Base-by-base conservation (phyloP, 2,113 vertebrate genomes). In the Dromiciops gliroides region DNA sequence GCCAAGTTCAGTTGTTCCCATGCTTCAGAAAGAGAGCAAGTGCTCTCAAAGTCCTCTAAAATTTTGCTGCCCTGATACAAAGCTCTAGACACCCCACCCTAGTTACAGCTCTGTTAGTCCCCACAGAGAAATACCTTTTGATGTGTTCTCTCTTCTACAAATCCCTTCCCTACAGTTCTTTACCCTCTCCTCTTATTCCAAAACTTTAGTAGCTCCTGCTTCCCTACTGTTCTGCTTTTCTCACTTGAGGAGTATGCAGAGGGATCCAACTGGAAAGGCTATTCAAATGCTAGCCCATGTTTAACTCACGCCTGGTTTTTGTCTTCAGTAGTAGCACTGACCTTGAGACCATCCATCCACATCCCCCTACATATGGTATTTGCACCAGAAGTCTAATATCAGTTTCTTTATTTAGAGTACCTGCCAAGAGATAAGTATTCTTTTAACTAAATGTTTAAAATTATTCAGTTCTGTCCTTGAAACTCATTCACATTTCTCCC, bases 341-440 rank as follows among this genome's bases (percentile, higher is more conserved):
- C 89, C 90, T 92, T 60, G 9, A 89, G 90, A 11, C n/a, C 67
- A 52, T 75, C 95, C 49, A 94, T 10, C 37, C 31, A 75, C 14
- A 83, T 83, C 96, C 94, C 49, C 67, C 3, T 92, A 96, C 25
- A 25, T 16, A 49, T 60, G 92, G 22, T 48, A 67, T 93, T 91
- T 96, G 90, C 60, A 48, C 47, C 96, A 94, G 93, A 94, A 91
- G 95, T 48, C 28, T 51, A 97, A 94, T 83, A 97, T 96, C 60
- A 75, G 56, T 1, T 93, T 95, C 92, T 88, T 96, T 52, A 92
- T 91, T 92, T 83, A 83, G 93, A 93, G 93, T 94, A 90, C 95
- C 91, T 94, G 50, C 60, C 95, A 93, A 44, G 91, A 92, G 96
- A 96, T 96, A 94, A 93, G 8, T 50, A 95, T 95, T 91, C 92